Evolutionary conservation across 2,113 vertebrate species (phyloP).

Genomic region (Bungarus multicinctus): DNA sequence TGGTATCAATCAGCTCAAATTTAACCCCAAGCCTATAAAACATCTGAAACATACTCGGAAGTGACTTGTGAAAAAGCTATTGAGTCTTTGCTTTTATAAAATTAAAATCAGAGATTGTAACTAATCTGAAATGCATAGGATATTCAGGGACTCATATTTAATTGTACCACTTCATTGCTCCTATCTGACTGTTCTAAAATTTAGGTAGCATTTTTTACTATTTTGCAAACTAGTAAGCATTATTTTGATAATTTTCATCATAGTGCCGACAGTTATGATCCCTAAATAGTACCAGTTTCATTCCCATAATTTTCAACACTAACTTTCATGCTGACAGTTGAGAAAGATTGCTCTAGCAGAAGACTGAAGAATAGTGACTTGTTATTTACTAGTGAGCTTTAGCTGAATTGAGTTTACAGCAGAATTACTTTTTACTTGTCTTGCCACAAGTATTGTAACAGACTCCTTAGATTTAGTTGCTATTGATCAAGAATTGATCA

Average conservation of each 20-base stretch:
- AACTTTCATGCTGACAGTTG: background rate
- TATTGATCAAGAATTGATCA: background rate
- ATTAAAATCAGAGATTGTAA: background rate
- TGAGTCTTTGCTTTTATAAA: background rate
- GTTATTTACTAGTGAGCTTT: background rate
- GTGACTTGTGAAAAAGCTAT: background rate
- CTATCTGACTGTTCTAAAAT: background rate
- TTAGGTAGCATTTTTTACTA: background rate
- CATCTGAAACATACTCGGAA: background rate
- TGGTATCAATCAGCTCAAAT: background rate
- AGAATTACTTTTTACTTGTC: background rate
- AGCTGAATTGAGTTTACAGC: background rate
- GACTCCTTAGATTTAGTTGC: background rate
- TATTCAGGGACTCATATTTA: background rate
- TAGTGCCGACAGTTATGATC: background rate
- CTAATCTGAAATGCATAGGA: background rate
- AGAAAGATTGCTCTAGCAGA: background rate
- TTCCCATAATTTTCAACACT: background rate
- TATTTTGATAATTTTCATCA: background rate
- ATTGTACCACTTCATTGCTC: background rate
- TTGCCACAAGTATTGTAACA: background rate
- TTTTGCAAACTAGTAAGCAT: background rate
- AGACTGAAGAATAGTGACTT: background rate
- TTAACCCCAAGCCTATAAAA: background rate
- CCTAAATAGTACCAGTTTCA: background rate